Evolutionary conservation across 2,888 invertebrate genomes (phyloP).

Genomic region (Spicauda simplicius): DNA sequence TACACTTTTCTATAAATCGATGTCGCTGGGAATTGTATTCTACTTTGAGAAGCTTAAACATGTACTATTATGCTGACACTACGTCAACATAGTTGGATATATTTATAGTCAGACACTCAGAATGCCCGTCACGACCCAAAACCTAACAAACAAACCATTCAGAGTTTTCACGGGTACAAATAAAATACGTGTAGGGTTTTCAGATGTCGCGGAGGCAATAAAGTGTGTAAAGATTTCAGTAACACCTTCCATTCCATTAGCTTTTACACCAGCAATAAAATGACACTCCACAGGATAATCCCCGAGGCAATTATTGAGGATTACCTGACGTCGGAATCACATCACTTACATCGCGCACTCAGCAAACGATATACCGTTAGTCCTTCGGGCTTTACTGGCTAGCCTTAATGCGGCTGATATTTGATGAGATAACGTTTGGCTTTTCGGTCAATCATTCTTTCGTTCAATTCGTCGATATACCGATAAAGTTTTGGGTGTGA

Average conservation of each 20-base stretch:
- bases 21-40: too few species aligned
- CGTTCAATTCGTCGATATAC: too few species aligned
- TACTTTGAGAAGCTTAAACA: too few species aligned
- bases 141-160: conserved; percentile 18
- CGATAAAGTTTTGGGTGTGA: too few species aligned
- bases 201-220: conserved; percentile 40
- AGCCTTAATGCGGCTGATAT: too few species aligned
- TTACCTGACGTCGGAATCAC: conserved; percentile 1
- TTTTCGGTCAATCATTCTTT: background rate
- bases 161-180: conserved; percentile 34
- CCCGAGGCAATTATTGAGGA: conserved; percentile 42
- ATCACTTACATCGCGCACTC: conserved; percentile 1
- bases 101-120: background rate
- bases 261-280: conserved; percentile 64
- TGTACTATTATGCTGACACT: too few species aligned
- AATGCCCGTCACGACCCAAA: conserved; percentile 19
- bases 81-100: too few species aligned
- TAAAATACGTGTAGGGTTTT: conserved; percentile 42
- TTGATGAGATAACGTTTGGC: background rate
- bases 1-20: too few species aligned
- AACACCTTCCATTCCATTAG: conserved; percentile 52
- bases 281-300: conserved; percentile 55
- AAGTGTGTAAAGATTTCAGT: conserved; percentile 44
- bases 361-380: background rate
- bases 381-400: too few species aligned